phyloP scores from a whole-genome alignment of 2,888 invertebrate species.

The Pherbina coryleti region DNA sequence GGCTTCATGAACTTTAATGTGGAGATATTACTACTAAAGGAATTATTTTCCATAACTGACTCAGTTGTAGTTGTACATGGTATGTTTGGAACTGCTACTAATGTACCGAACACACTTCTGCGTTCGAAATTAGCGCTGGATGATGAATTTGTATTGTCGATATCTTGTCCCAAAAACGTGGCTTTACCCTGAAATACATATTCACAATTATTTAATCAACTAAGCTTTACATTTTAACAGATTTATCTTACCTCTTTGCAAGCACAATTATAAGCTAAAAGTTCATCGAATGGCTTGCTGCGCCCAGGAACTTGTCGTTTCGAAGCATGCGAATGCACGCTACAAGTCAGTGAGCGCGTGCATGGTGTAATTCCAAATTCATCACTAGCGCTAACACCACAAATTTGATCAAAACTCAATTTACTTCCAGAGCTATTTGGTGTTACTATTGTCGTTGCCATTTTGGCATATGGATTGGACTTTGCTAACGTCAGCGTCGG shows the following conservation, averaged over 20 bases:
- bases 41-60: not conserved
- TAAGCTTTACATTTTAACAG: not conserved
- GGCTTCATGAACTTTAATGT: not conserved
- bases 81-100: not conserved
- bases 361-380: conserved; percentile 3
- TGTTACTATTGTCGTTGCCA: not conserved
- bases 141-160: conserved; percentile 38
- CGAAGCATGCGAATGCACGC: not conserved
- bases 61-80: not conserved
- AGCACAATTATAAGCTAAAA: not conserved
- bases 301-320: conserved; percentile 8
- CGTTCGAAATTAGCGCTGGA: conserved; percentile 41
- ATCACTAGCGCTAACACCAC: conserved; percentile 1
- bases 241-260: not conserved
- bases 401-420: conserved; percentile 4
- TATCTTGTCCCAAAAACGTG: conserved; percentile 33
- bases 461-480: not conserved
- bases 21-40: not conserved
- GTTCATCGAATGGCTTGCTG: conserved; percentile 15
- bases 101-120: not conserved
- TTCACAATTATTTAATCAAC: too few relatives aligned
- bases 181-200: not conserved
- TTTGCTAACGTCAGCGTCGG: not conserved
- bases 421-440: not conserved
- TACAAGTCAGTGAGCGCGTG: conserved; percentile 1